Conservation (phyloP, 2,797 vertebrate species). For the Spinus olivaceus region DNA sequence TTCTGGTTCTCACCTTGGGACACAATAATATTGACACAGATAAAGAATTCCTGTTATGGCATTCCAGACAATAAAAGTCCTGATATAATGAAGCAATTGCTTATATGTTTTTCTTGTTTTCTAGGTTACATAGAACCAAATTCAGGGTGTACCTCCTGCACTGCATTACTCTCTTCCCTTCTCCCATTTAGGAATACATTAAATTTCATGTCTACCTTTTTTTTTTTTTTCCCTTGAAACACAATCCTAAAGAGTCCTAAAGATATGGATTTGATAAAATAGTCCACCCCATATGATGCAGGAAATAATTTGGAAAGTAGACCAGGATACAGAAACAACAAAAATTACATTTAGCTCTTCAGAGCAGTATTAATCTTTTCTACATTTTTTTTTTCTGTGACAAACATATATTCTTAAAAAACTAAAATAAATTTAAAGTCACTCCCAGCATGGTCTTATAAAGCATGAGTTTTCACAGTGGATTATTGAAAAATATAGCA, state of each 20-base stretch:
- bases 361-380: background rate
- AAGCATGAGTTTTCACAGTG: background rate
- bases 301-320: background rate
- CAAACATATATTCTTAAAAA: background rate
- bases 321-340: background rate
- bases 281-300: too few relatives aligned
- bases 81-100: background rate
- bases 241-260: background rate
- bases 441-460: background rate
- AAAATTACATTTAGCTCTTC: background rate
- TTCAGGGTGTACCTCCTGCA: background rate
- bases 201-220: background rate
- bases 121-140: background rate
- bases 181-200: background rate
- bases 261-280: background rate
- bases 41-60: background rate
- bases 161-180: background rate
- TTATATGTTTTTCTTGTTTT: background rate
- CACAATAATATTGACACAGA: background rate
- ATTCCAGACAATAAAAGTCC: background rate
- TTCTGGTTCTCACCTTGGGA: background rate
- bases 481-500: background rate
- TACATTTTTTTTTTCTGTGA: background rate
- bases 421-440: background rate
- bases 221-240: background rate